Evolutionary conservation across 1,140 invertebrate genomes (phyloP).

Genomic region (Calliopsis andreniformis): DNA sequence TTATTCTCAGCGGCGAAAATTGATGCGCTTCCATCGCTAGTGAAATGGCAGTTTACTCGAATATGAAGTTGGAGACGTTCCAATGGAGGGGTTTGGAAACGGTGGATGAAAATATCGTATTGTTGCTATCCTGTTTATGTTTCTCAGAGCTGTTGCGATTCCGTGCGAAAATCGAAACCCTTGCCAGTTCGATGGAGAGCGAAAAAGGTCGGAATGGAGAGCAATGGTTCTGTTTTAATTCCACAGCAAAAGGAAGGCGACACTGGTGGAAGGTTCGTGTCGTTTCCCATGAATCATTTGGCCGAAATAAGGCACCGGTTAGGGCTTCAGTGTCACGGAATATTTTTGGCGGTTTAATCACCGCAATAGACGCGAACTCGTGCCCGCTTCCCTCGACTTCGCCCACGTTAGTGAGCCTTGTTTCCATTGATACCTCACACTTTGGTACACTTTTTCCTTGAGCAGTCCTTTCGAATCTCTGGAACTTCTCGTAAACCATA

Average conservation of each 20-base stretch:
- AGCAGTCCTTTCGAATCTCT: too few species aligned
- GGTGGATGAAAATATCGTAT: constrained; percentile 42
- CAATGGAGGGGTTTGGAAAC: constrained; percentile 32
- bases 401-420: neutral
- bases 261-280: neutral
- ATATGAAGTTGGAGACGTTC: constrained; percentile 48
- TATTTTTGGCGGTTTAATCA: constrained; percentile 42
- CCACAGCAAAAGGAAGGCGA: neutral
- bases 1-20: constrained; percentile 12
- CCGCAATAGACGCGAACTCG: neutral
- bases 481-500: neutral
- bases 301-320: constrained; percentile 29
- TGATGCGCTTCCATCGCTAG: neutral
- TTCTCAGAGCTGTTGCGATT: constrained; percentile 23
- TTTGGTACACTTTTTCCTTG: too few species aligned
- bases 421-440: too few species aligned
- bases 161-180: constrained; percentile 21
- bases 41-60: constrained; percentile 20
- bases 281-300: constrained; percentile 41
- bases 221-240: neutral
- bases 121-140: constrained; percentile 47
- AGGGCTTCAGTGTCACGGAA: neutral
- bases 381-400: neutral
- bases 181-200: neutral
- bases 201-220: neutral